Evolutionary conservation across 2,113 vertebrate genomes (phyloP).

Genomic region (Opisthocomus hoazin): DNA sequence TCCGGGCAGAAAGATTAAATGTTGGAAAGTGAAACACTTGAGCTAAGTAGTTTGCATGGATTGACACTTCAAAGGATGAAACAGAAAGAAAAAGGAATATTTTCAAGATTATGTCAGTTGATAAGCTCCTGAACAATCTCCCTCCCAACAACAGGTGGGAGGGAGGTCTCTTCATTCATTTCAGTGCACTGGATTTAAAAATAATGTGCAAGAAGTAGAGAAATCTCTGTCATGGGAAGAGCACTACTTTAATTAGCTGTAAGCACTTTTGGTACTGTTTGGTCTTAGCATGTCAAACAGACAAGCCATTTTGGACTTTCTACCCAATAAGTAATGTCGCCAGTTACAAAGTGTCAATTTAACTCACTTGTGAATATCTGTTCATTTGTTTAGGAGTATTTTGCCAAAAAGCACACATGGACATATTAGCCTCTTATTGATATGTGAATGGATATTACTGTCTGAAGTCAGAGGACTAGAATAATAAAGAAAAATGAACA

Average conservation of each 20-base stretch:
- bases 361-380: not conserved
- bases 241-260: not conserved
- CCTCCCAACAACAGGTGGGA: not conserved
- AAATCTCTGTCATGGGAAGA: not conserved
- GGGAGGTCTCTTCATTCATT: not conserved
- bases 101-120: not conserved
- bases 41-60: not conserved
- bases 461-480: not conserved
- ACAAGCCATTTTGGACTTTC: not conserved
- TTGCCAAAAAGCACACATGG: conserved; percentile 1
- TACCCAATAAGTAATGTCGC: not conserved
- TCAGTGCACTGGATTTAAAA: not conserved
- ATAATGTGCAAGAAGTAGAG: not conserved
- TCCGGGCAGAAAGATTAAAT: not conserved
- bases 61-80: not conserved
- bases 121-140: not conserved
- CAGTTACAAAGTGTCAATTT: not conserved
- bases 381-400: not conserved
- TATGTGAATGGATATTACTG: not conserved
- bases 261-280: not conserved
- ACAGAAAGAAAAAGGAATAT: not conserved
- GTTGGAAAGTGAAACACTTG: not conserved
- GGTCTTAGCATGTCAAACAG: not conserved
- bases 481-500: not conserved
- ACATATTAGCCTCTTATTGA: not conserved